phyloP scores from a whole-genome alignment of 2,797 vertebrate species.

The Anguilla pacifica region DNA sequence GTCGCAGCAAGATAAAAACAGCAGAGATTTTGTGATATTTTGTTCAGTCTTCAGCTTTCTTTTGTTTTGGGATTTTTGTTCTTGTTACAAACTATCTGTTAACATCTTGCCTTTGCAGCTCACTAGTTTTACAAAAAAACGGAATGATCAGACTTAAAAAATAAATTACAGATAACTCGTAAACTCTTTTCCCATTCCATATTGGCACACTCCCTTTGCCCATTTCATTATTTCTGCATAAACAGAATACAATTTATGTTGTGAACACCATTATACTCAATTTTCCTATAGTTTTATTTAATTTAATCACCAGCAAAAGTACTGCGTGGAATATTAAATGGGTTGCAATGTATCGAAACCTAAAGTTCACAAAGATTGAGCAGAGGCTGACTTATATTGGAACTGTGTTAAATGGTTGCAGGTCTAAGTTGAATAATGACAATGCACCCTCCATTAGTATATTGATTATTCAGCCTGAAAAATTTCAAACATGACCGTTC shows the following conservation, averaged over 20 bases:
- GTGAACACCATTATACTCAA: not conserved
- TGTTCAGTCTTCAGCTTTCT: slow-evolving; percentile 47
- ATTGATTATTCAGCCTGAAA: not conserved
- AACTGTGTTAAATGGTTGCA: not conserved
- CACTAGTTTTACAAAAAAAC: slow-evolving; percentile 13
- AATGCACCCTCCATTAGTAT: not conserved
- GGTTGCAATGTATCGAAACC: not conserved
- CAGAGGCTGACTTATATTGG: not conserved
- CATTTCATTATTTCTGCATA: not conserved
- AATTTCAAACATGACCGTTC: not conserved
- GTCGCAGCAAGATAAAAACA: no score
- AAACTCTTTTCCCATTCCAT: not conserved
- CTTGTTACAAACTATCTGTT: slow-evolving; percentile 25
- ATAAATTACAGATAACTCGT: not conserved
- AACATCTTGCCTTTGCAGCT: slow-evolving; percentile 44
- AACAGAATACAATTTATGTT: not conserved
- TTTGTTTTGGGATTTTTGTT: slow-evolving; percentile 59
- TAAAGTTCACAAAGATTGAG: not conserved
- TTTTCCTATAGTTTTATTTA: slow-evolving; percentile 7
- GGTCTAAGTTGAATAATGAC: not conserved
- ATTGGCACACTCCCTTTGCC: not conserved
- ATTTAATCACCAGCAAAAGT: not conserved
- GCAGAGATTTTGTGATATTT: slow-evolving; percentile 30
- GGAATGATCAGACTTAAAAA: not conserved
- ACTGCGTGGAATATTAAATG: no score